A percentile compares a stretch with the other conserved stretches of the same genome.
Evolutionary conservation across 2,113 vertebrate species (phyloP).

Genomic region (Neoarius graeffei): DNA sequence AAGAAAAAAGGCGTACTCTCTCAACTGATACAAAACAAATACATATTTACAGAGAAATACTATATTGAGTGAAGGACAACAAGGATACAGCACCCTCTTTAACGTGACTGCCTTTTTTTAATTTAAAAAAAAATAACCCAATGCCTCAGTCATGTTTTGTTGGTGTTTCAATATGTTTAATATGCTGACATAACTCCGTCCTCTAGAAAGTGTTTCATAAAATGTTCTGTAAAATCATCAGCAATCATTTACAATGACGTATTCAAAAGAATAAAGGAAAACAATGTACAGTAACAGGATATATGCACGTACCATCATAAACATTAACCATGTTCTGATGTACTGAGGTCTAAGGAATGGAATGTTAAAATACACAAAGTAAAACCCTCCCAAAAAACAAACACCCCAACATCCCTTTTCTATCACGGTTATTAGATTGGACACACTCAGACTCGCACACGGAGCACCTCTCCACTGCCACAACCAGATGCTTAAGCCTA

Average conservation of each 20-base stretch:
- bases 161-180: slow-evolving; percentile 8
- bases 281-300: slow-evolving; percentile 2
- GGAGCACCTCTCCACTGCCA: slow-evolving; percentile 16
- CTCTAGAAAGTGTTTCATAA: slow-evolving; percentile 3
- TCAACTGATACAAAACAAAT: background rate
- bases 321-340: background rate
- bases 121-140: too few relatives aligned
- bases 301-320: slow-evolving; percentile 1
- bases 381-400: background rate
- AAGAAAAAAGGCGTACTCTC: background rate
- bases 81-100: background rate
- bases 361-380: background rate
- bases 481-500: slow-evolving; percentile 37
- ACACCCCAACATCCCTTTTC: background rate
- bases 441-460: background rate
- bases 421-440: background rate
- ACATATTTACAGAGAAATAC: background rate
- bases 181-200: background rate
- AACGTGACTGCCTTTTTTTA: background rate
- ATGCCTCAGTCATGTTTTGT: background rate
- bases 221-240: background rate
- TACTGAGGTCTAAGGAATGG: background rate
- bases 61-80: background rate
- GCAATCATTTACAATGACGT: background rate
- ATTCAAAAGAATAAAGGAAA: background rate